phyloP scores from a whole-genome alignment of 1,140 invertebrate genomes.

The Solenopsis invicta region DNA sequence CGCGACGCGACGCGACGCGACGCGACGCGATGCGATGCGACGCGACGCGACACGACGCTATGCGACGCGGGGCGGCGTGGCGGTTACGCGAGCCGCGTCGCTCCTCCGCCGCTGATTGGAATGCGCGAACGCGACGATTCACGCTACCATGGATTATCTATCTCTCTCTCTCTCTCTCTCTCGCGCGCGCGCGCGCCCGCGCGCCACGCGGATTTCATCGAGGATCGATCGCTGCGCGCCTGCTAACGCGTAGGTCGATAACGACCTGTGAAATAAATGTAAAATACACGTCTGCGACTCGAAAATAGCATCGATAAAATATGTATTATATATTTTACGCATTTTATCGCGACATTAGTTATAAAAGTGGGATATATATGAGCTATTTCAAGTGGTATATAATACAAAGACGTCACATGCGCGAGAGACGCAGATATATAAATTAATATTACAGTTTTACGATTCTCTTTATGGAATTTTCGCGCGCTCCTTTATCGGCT shows the following conservation, averaged over 20 bases:
- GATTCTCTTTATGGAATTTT: not conserved
- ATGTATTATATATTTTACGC: not conserved
- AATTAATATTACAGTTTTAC: not conserved
- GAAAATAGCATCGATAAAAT: not conserved
- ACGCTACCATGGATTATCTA: slow-evolving; percentile 18
- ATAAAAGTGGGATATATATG: not conserved
- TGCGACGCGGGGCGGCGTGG: slow-evolving; percentile 24
- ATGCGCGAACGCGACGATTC: slow-evolving; percentile 54
- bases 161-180: not conserved
- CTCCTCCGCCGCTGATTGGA: slow-evolving; percentile 44
- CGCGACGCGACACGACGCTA: slow-evolving; percentile 30
- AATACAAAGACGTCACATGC: not conserved
- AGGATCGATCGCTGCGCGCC: slow-evolving; percentile 32
- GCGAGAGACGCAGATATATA: not conserved
- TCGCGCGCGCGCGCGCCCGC: slow-evolving; percentile 23
- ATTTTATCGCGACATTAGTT: slow-evolving; percentile 4
- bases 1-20: too few relatives aligned
- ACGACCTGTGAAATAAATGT: slow-evolving; percentile 30
- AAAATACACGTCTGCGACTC: not conserved
- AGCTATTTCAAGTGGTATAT: not conserved
- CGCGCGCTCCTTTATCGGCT: not conserved
- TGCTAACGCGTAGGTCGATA: slow-evolving; percentile 33
- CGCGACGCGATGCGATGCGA: too few relatives aligned
- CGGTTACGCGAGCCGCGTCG: slow-evolving; percentile 41
- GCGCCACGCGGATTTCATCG: slow-evolving; percentile 17